Base-by-base conservation (phyloP, 2,888 invertebrate genomes). In the Brenthis daphne region DNA sequence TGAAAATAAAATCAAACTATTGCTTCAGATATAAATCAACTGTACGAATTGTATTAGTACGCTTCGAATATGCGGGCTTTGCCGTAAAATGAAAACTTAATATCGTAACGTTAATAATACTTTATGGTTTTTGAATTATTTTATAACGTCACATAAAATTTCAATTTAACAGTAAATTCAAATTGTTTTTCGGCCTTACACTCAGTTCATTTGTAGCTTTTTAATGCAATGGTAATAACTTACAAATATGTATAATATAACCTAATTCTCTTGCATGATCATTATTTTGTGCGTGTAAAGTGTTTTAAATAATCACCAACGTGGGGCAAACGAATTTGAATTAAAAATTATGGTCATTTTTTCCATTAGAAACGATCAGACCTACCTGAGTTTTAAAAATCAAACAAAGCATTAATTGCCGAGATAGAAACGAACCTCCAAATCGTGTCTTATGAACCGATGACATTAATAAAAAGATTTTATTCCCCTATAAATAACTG, bases 401-500 rank as follows among this genome's bases (percentile, higher is more conserved):
- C 60, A 69, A 66, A 74, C 57, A 75, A 64, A 69, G 48, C 37
- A 51, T 69, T 74, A 75, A 75, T 75, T 69, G 57, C 66, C 56
- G 33, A 29, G 43, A 57, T 76, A 75, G 53, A 64, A 64, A 66
- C 63, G 54, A 54, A 29, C 51, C 67, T 51, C 57, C n/a, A 47
- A 65, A 64, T 64, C 65, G 47, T 60, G 69, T 79, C 82, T 79
- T 80, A 79, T 75, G 79, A 85, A 80, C 83, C 85, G 86, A 86
- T 87, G 86, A 88, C 88, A 89, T 86, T 85, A 84, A 90, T 86
- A 87, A 89, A 86, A 84, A 78, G 74, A 79, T 90, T 92, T 92
- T 90, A 90, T 89, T 86, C 75, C 81, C 77, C 87, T 80, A 92
- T 91, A 90, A 92, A 92, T 91, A 90, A 90, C 90, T 85, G 89